Conservation (phyloP, 1,140 invertebrate genomes). For the Diorhabda sublineata region DNA sequence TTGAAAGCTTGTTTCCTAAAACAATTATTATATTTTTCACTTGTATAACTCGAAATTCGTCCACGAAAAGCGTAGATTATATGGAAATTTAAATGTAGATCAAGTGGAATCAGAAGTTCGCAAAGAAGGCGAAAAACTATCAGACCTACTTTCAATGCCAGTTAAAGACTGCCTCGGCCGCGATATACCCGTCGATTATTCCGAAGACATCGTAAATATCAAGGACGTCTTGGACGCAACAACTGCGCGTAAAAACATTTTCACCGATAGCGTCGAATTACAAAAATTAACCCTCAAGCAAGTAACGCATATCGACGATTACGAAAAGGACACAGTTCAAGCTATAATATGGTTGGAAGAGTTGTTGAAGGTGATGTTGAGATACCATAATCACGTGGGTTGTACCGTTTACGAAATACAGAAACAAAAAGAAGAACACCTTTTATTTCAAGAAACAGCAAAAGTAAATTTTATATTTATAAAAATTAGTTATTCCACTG, state of each 20-base stretch:
- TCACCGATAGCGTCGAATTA: conserved; percentile 62
- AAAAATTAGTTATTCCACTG: neutral
- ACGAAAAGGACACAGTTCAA: conserved; percentile 71
- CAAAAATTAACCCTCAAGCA: conserved; percentile 73
- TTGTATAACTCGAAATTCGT: too few species aligned
- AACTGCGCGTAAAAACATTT: conserved; percentile 60
- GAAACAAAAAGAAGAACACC: conserved; percentile 68
- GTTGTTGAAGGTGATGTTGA: conserved; percentile 65
- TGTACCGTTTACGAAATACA: conserved; percentile 69
- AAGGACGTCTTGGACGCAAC: conserved; percentile 64
- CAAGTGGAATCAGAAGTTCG: conserved; percentile 62
- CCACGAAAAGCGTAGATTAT: too few species aligned
- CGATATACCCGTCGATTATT: conserved; percentile 69
- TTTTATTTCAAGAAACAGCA: conserved; percentile 72
- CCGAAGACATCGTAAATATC: conserved; percentile 66
- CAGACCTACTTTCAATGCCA: conserved; percentile 74
- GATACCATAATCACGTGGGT: conserved; percentile 67
- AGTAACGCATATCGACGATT: conserved; percentile 67
- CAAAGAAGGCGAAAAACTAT: conserved; percentile 73
- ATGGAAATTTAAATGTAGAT: conserved; percentile 46
- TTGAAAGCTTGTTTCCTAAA: too few species aligned
- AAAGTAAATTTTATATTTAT: conserved; percentile 49
- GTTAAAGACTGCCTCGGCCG: conserved; percentile 73
- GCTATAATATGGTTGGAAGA: conserved; percentile 72
- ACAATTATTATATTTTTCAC: too few species aligned